Percentiles rank a stretch among this genome's conserved stretches.
These are phyloP conservation scores for Drosophila histrio DNA, from an alignment of 2,888 invertebrate species.

Conservation along the genomic window DNA sequence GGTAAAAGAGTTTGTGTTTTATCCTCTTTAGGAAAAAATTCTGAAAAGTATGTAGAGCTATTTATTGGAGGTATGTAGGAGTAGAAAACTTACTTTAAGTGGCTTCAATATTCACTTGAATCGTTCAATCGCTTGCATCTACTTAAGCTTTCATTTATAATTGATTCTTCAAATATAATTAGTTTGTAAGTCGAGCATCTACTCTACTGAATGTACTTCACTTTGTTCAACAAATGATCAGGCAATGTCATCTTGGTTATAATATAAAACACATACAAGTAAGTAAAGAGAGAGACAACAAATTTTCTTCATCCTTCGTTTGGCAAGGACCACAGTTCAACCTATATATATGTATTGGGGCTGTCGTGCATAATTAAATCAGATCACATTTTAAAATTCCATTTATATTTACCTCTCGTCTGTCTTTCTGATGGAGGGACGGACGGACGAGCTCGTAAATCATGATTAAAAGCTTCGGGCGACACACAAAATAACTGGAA, in stretches of 20 bases:
- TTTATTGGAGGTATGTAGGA: not conserved
- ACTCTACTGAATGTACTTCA: not conserved
- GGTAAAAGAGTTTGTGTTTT: conserved; percentile 37
- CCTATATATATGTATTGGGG: conserved; percentile 26
- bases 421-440: conserved; percentile 34
- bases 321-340: conserved; percentile 6
- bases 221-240: not conserved
- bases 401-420: conserved; percentile 79
- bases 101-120: not conserved
- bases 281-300: not conserved
- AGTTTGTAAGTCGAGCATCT: not conserved
- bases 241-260: not conserved
- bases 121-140: not conserved
- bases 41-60: not conserved
- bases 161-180: conserved; percentile 3
- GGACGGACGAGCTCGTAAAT: conserved; percentile 74
- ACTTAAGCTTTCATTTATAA: not conserved
- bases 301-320: not conserved
- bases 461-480: conserved; percentile 82
- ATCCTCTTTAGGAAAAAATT: conserved; percentile 1
- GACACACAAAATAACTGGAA: conserved; percentile 55
- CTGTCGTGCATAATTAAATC: conserved; percentile 80
- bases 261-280: not conserved
- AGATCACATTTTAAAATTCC: conserved; percentile 82
- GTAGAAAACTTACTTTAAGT: not conserved